phyloP scores from a whole-genome alignment of 2,797 vertebrate species.

The Danio kyathit region DNA sequence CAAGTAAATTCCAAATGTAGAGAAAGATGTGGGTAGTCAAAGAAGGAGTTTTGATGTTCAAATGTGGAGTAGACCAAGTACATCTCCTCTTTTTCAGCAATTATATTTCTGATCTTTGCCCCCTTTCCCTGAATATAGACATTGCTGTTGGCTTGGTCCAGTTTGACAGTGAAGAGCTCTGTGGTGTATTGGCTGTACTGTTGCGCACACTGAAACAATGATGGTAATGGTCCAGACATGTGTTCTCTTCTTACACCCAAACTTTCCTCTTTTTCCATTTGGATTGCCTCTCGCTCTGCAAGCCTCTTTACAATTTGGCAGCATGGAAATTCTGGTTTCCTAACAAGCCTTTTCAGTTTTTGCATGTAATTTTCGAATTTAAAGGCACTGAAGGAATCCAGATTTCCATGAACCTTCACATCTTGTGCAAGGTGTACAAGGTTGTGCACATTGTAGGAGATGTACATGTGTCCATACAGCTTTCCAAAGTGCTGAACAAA shows the following conservation, averaged over 20 bases:
- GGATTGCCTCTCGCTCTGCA: not conserved
- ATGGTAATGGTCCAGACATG: not conserved
- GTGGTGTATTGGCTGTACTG: not conserved
- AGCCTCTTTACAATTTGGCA: constrained; percentile 15
- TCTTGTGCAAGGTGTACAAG: constrained; percentile 43
- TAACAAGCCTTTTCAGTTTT: no score
- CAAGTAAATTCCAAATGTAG: constrained; percentile 14
- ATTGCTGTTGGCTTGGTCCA: constrained; percentile 10
- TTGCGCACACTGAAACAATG: not conserved
- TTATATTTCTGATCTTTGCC: no score
- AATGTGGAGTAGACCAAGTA: not conserved
- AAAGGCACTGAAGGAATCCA: constrained; percentile 43
- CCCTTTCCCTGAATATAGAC: no score
- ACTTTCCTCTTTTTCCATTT: not conserved
- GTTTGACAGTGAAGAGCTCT: not conserved
- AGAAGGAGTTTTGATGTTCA: constrained; percentile 4
- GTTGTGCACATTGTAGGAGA: constrained; percentile 40
- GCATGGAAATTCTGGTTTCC: constrained; percentile 23
- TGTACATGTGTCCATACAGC: no score
- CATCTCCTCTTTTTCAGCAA: constrained; percentile 11
- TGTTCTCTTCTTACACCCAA: constrained; percentile 2
- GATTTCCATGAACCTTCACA: no score
- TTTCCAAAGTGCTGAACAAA: constrained; percentile 43
- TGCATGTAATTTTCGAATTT: no score
- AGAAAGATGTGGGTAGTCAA: constrained; percentile 10